Evolutionary conservation across 2,797 vertebrate genomes (phyloP), one percentile per base, ranked within the genome.

Genomic region (Discoglossus pictus): DNA sequence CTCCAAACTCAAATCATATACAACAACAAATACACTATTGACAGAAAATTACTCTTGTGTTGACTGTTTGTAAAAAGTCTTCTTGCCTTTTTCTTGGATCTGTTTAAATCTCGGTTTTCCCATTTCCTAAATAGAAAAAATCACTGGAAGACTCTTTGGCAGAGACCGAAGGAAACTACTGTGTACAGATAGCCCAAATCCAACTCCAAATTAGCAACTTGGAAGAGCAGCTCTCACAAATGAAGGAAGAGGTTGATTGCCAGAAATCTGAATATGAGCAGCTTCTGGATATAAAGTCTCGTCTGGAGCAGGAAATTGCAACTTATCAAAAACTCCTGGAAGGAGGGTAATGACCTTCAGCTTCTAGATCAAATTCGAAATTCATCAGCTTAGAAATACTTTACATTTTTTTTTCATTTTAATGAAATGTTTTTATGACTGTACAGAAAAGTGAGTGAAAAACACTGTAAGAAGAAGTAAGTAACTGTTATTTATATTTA

Each of bases 231-330:
- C 8, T 83, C 5, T 73, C 72, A 1, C 68, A 76, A 18, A 68
- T 75, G 11, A 73, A 76, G 6, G 65, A 12, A 0, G 79, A 83
- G 46, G 75, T 20, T 0, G 75, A 77, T 47, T 69, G 69, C 55
- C 79, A 80, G 68, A 81, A 76, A 63, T 56, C 68, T 42, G 77
- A 77, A 7, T 48, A 76, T 0, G 70, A 77, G 10, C 56, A 46
- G 25, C 77, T 83, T 21, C 68, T 82, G 0, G 63, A 75, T 2
- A 51, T 75, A 50, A 80, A 82, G 52, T 64, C 63, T 7, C 36
- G 31, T 10, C 48, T 82, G 36, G 77, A 80, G 52, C 75, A 77
- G 58, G 81, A 83, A 44, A 83, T 83, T 6, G 73, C 77, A 44
- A 83, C 61, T 0, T 82, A 83, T 6, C 75, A 61, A 71, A 21